Percentiles rank a stretch among this genome's conserved stretches.
These are phyloP conservation scores for Bathybates hornii DNA, from an alignment of 2,113 vertebrate species.

Conservation along the genomic window DNA sequence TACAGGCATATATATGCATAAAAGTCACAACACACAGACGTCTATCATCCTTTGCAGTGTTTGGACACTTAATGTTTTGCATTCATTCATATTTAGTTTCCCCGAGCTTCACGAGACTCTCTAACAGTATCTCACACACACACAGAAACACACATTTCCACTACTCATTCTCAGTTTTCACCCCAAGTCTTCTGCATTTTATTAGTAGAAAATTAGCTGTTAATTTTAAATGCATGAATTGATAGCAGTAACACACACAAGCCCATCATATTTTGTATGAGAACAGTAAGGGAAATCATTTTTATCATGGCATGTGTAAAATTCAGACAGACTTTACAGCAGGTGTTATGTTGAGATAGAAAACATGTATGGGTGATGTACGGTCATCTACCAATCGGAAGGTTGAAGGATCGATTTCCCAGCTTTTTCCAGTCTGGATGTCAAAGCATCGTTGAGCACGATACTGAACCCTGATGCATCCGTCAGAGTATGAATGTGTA, in stretches of 20 bases:
- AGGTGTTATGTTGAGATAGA: not conserved
- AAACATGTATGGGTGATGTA: not conserved
- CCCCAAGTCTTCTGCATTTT: not conserved
- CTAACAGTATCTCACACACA: not conserved
- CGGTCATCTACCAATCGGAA: accelerated
- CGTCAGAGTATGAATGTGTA: not conserved
- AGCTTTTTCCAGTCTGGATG: not conserved
- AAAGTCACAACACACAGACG: not conserved
- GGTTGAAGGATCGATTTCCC: not conserved
- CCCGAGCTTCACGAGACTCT: not conserved
- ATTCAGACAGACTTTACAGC: not conserved
- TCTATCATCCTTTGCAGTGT: not conserved
- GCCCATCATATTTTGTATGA: not conserved
- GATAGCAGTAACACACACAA: not conserved
- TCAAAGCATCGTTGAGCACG: not conserved
- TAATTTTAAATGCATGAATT: not conserved
- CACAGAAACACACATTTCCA: not conserved
- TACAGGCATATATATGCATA: not conserved
- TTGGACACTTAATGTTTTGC: conserved; percentile 33
- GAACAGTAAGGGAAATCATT: not conserved
- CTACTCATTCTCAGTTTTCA: not conserved
- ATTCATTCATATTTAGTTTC: conserved; percentile 43
- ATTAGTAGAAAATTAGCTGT: not conserved
- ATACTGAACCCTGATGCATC: not conserved
- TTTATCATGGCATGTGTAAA: not conserved